These are phyloP conservation scores for Xiphydria camelus DNA, from an alignment of 2,888 invertebrate species.

Conservation along the genomic window DNA sequence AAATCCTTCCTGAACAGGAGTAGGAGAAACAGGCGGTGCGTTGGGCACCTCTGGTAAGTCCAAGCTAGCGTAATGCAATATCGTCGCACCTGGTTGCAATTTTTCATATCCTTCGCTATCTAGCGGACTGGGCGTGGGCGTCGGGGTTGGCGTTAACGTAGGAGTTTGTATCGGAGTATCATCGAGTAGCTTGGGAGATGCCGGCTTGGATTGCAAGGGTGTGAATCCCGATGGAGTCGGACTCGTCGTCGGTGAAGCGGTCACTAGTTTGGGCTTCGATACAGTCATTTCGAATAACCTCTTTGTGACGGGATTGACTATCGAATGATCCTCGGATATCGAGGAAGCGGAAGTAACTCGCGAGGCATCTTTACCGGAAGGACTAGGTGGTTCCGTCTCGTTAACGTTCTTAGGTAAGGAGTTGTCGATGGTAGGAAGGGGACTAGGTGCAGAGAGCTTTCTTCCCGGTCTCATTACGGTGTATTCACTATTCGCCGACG, in stretches of 20 bases:
- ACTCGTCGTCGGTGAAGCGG: constrained; percentile 42
- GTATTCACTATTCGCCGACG: constrained; percentile 26
- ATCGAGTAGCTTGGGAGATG: constrained; percentile 42
- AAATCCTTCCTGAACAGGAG: constrained; percentile 58
- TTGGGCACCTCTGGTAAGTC: constrained; percentile 61
- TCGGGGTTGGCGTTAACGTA: constrained; percentile 42
- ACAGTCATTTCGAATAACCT: constrained; percentile 43
- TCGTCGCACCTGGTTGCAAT: constrained; percentile 45
- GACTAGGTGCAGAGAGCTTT: constrained; percentile 25
- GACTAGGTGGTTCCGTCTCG: background rate
- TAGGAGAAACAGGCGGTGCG: constrained; percentile 51
- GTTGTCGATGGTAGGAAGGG: constrained; percentile 5
- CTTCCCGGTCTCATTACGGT: constrained; percentile 29
- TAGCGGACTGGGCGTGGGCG: constrained; percentile 58
- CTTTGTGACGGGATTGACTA: constrained; percentile 45
- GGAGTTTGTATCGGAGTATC: constrained; percentile 36
- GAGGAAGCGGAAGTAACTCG: constrained; percentile 1
- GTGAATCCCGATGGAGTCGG: constrained; percentile 38
- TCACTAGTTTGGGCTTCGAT: constrained; percentile 42
- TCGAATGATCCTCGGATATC: constrained; percentile 18
- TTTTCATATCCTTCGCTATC: constrained; percentile 58
- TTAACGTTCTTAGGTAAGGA: constrained; percentile 9
- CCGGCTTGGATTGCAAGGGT: constrained; percentile 29
- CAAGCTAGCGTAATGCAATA: constrained; percentile 69
- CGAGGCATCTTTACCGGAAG: constrained; percentile 4